Base-by-base conservation (phyloP, 2,113 vertebrate species). In the Pedionomus torquatus region DNA sequence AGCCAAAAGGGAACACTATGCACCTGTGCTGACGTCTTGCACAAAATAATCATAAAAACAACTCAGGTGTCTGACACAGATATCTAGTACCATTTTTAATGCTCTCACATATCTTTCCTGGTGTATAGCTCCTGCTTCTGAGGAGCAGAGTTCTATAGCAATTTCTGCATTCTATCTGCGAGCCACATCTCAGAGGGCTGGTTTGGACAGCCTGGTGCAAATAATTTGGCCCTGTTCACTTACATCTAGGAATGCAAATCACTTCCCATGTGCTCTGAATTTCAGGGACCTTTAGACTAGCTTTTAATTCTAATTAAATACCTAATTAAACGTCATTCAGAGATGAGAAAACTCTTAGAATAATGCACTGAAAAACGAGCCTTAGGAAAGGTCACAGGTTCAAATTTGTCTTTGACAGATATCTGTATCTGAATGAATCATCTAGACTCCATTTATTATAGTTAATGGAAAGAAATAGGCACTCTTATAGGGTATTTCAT, bases 281-380 rank as follows among this genome's bases (percentile, higher is more conserved):
- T 88, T 84, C 80, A 92, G 51, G 89, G 60, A 76, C 44, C 30
- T 68, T 83, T 58, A 71, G 63, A 71, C 24, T 65, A 55, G 72
- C 15, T 61, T 88, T 43, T 57, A 94, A 79, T 83, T 92, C 55
- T 69, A 87, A 78, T 94, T 84, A 84, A 74, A 17, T 79, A 90
- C 20, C 28, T 75, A 84, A 93, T 79, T 46, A 88, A 86, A 88
- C 46, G 48, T 55, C 39, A 66, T 26, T 83, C 46, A 70, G 79
- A 60, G 44, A 89, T 87, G 66, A 58, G 69, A 91, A 86, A 86
- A 78, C 33, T 60, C 37, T 52, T 58, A 14, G 51, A 93, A 91
- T 21, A 49, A 72, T 83, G 30, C 41, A 60, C 21, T 51, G 30
- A 65, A 80, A 91, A 86, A 64, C 0, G 0, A 85, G 16, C 39